Conservation (phyloP, 2,797 vertebrate genomes). For the Alcedo quadribrachys region DNA sequence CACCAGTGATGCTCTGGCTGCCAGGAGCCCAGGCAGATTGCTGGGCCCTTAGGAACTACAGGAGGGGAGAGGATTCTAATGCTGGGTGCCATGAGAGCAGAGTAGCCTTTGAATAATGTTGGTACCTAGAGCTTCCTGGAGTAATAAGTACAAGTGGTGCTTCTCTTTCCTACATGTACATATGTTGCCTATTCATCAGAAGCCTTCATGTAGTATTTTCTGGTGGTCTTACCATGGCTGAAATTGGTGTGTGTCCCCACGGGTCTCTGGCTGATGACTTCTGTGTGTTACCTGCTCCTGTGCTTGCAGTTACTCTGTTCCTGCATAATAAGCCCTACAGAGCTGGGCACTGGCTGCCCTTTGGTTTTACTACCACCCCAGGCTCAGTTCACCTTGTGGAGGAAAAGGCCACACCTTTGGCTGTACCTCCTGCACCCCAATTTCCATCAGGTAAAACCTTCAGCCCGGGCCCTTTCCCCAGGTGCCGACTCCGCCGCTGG, state of each 20-base stretch:
- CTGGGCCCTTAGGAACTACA: background rate
- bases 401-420: background rate
- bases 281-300: rapidly evolving
- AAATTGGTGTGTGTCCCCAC: background rate
- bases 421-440: background rate
- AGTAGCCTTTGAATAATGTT: background rate
- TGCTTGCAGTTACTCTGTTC: background rate
- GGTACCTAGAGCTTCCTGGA: background rate
- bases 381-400: background rate
- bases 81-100: background rate
- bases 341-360: background rate
- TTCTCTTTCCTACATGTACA: rapidly evolving
- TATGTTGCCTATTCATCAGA: background rate
- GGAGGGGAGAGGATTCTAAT: rapidly evolving
- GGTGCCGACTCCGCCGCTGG: conserved; percentile 27
- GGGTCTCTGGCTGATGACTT: background rate
- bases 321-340: background rate
- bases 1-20: background rate
- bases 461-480: background rate
- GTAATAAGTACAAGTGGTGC: rapidly evolving
- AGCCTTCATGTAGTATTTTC: rapidly evolving
- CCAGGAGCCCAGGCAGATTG: background rate
- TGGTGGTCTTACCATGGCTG: background rate
- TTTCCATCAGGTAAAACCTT: background rate
- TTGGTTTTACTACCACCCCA: background rate